Base-by-base conservation (phyloP, 2,113 vertebrate genomes). In the Solea senegalensis region DNA sequence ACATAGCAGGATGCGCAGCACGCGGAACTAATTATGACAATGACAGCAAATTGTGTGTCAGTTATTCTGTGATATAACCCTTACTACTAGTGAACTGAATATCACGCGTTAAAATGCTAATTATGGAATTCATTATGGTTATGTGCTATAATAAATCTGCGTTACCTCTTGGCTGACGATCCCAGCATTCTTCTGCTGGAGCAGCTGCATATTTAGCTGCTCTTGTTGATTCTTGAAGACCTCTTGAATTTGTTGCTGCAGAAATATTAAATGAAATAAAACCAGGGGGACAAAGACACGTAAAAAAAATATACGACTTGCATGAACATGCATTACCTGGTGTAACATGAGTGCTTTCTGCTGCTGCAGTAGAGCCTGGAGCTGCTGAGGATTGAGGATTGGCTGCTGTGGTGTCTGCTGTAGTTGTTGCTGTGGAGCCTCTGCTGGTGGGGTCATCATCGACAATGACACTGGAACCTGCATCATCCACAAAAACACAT, bases 161-260 rank as follows among this genome's bases (percentile, higher is more conserved):
- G 16, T 72, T 88, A 94, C 93, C 92, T 93, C 92, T 80, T 93
- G 91, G 77, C 87, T 92, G 43, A 88, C 86, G 13, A 92, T 92
- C 45, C 91, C 92, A 39, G 89, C 88, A 58, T 92, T 91, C 76
- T 93, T 93, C 74, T 93, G 92, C 59, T 94, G 92, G 48, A 94
- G 81, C 56, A 93, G 82, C 88, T 94, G 93, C 50, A 93, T 78
- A 53, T 91, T 93, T 26, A 93, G 82, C 77, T 94, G 92, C 58
- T 93, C 93, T 76, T 94, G 93, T 81, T 93, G 93, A 69, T 92
- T 93, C 88, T 93, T 93, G 82, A 92, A 93, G 69, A 93, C 92
- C 69, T 94, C 93, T 81, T 93, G 92, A 65, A 94, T 91, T 76
- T 94, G 93, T 81, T 92, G 90, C 92, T 93, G 84, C 68, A 71